Evolutionary conservation across 2,888 invertebrate species (phyloP), one percentile per base, ranked within the genome.

Genomic region (Oeneis ivallda): DNA sequence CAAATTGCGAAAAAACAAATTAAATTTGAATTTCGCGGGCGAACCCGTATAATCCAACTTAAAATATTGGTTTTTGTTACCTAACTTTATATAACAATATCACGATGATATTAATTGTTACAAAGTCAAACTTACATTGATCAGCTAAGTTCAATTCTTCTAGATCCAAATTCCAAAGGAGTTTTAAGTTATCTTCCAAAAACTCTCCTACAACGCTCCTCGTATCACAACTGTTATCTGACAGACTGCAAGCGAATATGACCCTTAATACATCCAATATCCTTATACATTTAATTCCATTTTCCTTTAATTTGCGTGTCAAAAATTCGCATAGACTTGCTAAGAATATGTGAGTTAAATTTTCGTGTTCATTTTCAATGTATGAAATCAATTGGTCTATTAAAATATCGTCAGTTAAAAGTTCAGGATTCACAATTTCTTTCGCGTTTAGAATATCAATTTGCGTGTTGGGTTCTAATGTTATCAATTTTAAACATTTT

Each of bases 271-370:
- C 79, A 2, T 80, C 69, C 58, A 85, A 65, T 4, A 87, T 61
- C 2, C 65, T 66, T 3, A 34, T 43, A 57, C 69, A 63, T 47
- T 50, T 34, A 6, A 73, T 37, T 4, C 32, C 10, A 19, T 58
- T 62, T 11, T 37, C 41, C 10, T 64, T 70, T 11, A 85, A 34
- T 60, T 73, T 76, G 8, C 71, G 69, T 8, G 74, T 71, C 0
- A 87, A 73, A 34, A 79, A 85, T 43, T 77, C 76, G 1, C 79
- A 72, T 1, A 88, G 70, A 66, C 85, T 81, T 34, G 79, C 73
- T 65, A 91, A 76, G 71, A 86, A 89, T 15, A 87, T 76, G 70
- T 83, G 83, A 1, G 79, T 85, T 11, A 87, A 62, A 64, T 78
- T 86, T 52, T 88, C 88, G 52, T 83, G 84, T 64, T 83, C 85